phyloP scores from a whole-genome alignment of 2,113 vertebrate genomes.

The Lamprologus sp. region DNA sequence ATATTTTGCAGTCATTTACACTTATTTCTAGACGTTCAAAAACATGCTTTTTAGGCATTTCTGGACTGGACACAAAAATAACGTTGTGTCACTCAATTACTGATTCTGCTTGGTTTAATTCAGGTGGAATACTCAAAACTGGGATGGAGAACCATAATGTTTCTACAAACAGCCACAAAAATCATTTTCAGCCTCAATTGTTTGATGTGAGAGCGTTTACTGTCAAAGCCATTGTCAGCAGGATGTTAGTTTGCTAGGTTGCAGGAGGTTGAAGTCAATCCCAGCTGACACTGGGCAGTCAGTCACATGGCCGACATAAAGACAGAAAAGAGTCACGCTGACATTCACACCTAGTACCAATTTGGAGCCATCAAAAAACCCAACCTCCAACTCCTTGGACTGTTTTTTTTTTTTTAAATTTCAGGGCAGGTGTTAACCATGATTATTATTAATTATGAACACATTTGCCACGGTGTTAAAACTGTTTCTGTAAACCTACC shows the following conservation, averaged over 20 bases:
- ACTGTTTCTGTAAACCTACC: slow-evolving; percentile 60
- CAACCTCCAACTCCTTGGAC: not conserved
- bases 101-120: not conserved
- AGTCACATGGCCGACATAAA: not conserved
- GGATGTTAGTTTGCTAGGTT: not conserved
- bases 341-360: not conserved
- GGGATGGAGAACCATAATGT: not conserved
- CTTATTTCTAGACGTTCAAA: fast-evolving
- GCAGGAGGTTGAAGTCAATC: not conserved
- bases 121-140: not conserved
- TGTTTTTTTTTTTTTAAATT: not conserved
- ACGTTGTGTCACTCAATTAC: not conserved
- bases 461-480: not conserved
- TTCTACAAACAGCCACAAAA: not conserved
- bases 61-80: not conserved
- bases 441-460: not conserved
- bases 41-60: not conserved
- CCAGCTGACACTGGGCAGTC: not conserved
- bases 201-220: not conserved
- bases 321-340: not conserved
- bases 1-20: not conserved
- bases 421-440: not conserved
- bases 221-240: not conserved
- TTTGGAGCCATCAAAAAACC: not conserved
- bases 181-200: not conserved